Evolutionary conservation across 2,888 invertebrate species (phyloP), one percentile per base, ranked within the genome.

Genomic region (Eustalomyia histrio): DNA sequence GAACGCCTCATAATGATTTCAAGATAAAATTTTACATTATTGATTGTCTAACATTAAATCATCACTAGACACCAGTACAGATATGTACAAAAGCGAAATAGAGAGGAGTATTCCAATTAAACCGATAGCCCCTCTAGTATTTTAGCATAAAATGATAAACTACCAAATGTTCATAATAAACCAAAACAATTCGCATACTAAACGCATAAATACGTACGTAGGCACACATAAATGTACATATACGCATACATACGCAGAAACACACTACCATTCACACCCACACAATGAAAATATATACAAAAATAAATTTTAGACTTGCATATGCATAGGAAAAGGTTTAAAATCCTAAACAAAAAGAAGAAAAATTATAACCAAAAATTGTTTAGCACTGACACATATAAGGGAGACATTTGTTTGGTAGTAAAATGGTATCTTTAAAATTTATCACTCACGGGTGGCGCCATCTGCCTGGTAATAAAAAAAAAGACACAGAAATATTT

Each of bases 61-160:
- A 80, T 75, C 57, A 29, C 39, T 60, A 17, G 60, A 69, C 50
- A 65, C n/a, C 35, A 5, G 39, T 17, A 61, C 17, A 24, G 55
- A 47, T n/a, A 63, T 50, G 47, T 69, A 81, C 67, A 71, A n/a
- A 65, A 73, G 43, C 61, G 18, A 55, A 55, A 24, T 2, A 7
- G 39, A 39, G 58, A n/a, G 43, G 50, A 69, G 72, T 18, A 61
- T 60, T 67, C 43, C 72, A 69, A 76, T 73, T 76, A 69, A 74
- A 65, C 69, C 52, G 16, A 76, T 76, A 71, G 9, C 61, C 75
- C 74, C 65, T 75, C 52, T 71, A 63, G 63, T 75, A 80, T 61
- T 78, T 72, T 72, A 61, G 78, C 72, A 65, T 67, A 60, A 81
- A 76, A 76, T 81, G 76, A 81, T 81, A 81, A 81, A 81, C 76